Base-by-base conservation (phyloP, 1,140 invertebrate genomes). In the Penaeus chinensis region DNA sequence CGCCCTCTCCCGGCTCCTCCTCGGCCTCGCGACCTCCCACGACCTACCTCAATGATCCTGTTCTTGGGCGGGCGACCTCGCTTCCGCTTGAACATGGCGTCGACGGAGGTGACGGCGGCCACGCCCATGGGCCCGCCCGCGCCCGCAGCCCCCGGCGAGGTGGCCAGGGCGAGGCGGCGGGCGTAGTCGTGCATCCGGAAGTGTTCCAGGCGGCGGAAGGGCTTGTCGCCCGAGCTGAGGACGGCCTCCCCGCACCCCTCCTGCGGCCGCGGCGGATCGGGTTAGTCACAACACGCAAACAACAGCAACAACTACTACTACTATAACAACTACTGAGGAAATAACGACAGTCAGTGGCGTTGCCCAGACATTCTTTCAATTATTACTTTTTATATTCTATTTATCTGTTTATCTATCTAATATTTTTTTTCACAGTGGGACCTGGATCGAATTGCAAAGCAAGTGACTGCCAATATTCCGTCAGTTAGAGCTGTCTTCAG, bases 61-160 rank as follows among this genome's bases (percentile, higher is more conserved):
- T 98, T 98, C 92, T 98, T 98, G 20, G 97, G 97, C 27, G 97
- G 97, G 82, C 97, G 93, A 85, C 97, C 97, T 54, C 97, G 93
- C 91, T 98, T 98, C 88, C 97, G 93, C 92, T 96, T 96, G 91
- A 98, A 98, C 94, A 97, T 96, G 22, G 96, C 96, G 91, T 97
- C 96, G 74, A 97, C 94, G 42, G 95, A 96, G 47, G 95, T 96
- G 4, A 94, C 93, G 90, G 95, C 95, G 0, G 95, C 94, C 90
- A 94, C 94, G 85, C 93, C 94, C 82, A 94, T 93, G 32, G 80
- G 63, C 92, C 92, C 89, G 69, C 84, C 82, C 69, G 85, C 54
- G 54, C 61, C 76, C 42, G 61, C 76, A 19, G 71, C 84, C 5
- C 77, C 88, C 22, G 85, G 78, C 76, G 85, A 81, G 82, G 86